These are phyloP conservation scores for Galendromus occidentalis DNA, from an alignment of 1,140 invertebrate species.

Conservation along the genomic window DNA sequence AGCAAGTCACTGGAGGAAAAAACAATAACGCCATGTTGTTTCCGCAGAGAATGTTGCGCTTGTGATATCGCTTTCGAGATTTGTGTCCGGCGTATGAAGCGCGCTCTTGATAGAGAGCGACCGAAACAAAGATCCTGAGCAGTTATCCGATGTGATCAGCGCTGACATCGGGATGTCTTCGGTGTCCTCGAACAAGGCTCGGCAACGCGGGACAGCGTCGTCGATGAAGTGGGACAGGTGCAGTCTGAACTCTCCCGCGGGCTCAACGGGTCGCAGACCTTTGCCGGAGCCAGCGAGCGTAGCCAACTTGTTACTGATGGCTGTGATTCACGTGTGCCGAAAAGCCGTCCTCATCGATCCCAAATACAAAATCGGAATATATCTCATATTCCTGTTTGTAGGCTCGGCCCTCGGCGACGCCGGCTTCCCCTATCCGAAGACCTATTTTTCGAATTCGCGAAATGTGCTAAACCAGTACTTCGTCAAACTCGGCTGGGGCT, in stretches of 20 bases:
- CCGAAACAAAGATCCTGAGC: too few species aligned
- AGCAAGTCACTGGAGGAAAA: too few species aligned
- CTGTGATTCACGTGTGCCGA: slow-evolving; percentile 66
- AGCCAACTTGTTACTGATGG: slow-evolving; percentile 51
- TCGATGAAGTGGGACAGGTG: neutral
- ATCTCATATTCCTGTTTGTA: slow-evolving; percentile 54
- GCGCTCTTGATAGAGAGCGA: too few species aligned
- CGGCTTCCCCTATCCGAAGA: slow-evolving; percentile 44
- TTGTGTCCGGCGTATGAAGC: too few species aligned
- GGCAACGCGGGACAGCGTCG: neutral
- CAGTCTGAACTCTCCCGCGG: neutral
- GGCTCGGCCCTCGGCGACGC: slow-evolving; percentile 63
- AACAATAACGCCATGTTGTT: too few species aligned
- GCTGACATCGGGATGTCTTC: too few species aligned
- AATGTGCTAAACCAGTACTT: slow-evolving; percentile 79
- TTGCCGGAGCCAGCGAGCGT: slow-evolving; percentile 58
- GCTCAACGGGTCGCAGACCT: slow-evolving; percentile 35
- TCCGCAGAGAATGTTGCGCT: too few species aligned
- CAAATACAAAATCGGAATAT: slow-evolving; percentile 61
- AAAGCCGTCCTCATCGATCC: slow-evolving; percentile 58
- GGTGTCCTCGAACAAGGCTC: too few species aligned
- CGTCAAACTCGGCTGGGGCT: slow-evolving; percentile 86
- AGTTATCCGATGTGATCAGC: too few species aligned
- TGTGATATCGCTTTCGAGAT: too few species aligned
- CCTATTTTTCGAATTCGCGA: slow-evolving; percentile 62